Evolutionary conservation across 2,797 vertebrate species (phyloP).

Genomic region (Danio jaintianensis): DNA sequence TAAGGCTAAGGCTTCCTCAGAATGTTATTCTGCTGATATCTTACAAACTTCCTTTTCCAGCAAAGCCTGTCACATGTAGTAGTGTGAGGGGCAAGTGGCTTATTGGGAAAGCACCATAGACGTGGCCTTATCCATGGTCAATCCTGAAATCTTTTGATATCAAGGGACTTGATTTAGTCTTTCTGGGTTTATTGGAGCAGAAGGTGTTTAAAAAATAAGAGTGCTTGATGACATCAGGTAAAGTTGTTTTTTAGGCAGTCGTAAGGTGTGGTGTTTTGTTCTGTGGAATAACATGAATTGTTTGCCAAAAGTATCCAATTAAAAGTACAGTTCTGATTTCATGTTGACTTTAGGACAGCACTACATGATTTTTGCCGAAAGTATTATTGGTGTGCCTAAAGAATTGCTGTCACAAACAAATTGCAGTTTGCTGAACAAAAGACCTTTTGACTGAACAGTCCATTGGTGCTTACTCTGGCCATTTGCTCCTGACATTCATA

Average conservation of each 20-base stretch:
- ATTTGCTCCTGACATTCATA: slow-evolving; percentile 47
- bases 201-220: background rate
- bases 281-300: background rate
- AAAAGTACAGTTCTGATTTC: background rate
- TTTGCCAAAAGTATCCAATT: background rate
- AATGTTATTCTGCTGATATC: slow-evolving; percentile 22
- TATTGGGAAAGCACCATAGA: slow-evolving; percentile 26
- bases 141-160: background rate
- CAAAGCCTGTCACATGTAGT: slow-evolving; percentile 26
- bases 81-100: slow-evolving; percentile 54
- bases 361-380: background rate
- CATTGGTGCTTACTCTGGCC: slow-evolving; percentile 28
- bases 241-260: background rate
- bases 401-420: background rate
- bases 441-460: background rate
- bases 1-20: slow-evolving; percentile 28
- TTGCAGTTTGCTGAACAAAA: no score
- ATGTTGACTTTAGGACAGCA: background rate
- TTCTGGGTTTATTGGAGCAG: background rate
- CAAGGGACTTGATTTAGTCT: background rate
- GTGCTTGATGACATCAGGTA: background rate
- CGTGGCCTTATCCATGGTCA: background rate
- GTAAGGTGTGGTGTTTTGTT: background rate
- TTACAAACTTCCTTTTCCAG: slow-evolving; percentile 32
- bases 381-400: background rate